These are phyloP conservation scores for Idaea dimidiata DNA, from an alignment of 2,888 invertebrate genomes.

Conservation along the genomic window DNA sequence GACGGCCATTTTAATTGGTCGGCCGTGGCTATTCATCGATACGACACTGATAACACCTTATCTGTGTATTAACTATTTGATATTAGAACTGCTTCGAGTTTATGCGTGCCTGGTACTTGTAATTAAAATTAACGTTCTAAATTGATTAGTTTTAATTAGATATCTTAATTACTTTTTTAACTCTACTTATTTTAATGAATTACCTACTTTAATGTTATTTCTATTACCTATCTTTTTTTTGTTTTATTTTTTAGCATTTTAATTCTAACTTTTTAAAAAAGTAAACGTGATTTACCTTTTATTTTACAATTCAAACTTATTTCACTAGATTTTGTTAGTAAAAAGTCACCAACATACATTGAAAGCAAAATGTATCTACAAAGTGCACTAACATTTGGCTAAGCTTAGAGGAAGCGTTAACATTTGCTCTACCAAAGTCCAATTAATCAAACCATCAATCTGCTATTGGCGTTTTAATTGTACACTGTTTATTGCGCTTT, in stretches of 20 bases:
- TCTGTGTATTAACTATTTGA: conserved; percentile 33
- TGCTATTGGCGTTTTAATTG: conserved; percentile 78
- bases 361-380: background rate
- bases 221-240: too few species aligned
- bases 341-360: background rate
- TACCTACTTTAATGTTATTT: too few species aligned
- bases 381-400: background rate
- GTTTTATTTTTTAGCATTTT: too few species aligned
- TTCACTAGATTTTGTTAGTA: background rate
- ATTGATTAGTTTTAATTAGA: background rate
- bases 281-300: too few species aligned
- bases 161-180: background rate
- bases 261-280: too few species aligned
- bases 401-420: background rate
- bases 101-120: conserved; percentile 9
- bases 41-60: conserved; percentile 25
- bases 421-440: conserved; percentile 7
- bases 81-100: conserved; percentile 28
- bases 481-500: conserved; percentile 75
- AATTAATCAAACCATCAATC: conserved; percentile 73
- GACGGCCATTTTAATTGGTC: conserved; percentile 76
- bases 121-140: conserved; percentile 2
- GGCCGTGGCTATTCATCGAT: conserved; percentile 56
- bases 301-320: background rate
- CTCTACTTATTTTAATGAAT: too few species aligned